A percentile compares a stretch with the other conserved stretches of the same genome.
These are phyloP conservation scores for Oncorhynchus mykiss DNA, from an alignment of 2,113 vertebrate species.

Conservation along the genomic window DNA sequence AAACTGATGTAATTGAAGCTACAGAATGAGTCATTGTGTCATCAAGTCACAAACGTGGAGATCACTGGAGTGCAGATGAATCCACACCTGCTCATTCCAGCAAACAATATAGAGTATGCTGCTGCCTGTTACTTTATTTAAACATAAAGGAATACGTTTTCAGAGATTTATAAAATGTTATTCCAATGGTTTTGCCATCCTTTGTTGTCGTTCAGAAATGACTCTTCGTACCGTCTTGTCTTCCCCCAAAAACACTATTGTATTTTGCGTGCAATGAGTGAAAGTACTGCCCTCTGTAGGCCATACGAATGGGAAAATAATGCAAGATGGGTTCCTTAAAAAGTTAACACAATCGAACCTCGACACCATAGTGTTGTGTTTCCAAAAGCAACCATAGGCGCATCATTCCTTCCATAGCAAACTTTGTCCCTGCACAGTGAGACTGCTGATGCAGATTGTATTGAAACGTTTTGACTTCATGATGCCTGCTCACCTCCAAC, in stretches of 20 bases:
- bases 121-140: slow-evolving; percentile 66
- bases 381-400: neutral
- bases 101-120: slow-evolving; percentile 44
- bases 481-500: neutral
- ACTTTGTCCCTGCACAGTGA: neutral
- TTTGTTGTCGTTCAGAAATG: slow-evolving; percentile 27
- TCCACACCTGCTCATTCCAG: slow-evolving; percentile 46
- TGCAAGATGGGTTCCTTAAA: neutral
- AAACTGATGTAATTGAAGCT: slow-evolving; percentile 23
- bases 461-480: neutral
- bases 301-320: neutral
- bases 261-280: slow-evolving; percentile 31
- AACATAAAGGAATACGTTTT: slow-evolving; percentile 17
- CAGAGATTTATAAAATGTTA: slow-evolving; percentile 40
- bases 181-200: slow-evolving; percentile 42
- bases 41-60: slow-evolving; percentile 32
- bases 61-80: neutral
- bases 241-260: slow-evolving; percentile 52
- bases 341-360: neutral
- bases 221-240: neutral
- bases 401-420: neutral
- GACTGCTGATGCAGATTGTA: neutral
- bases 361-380: neutral
- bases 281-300: slow-evolving; percentile 59
- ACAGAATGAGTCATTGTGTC: slow-evolving; percentile 32